A percentile compares a stretch with the other conserved stretches of the same genome.
phyloP scores from a whole-genome alignment of 2,888 invertebrate genomes.

The Melanchra persicariae region DNA sequence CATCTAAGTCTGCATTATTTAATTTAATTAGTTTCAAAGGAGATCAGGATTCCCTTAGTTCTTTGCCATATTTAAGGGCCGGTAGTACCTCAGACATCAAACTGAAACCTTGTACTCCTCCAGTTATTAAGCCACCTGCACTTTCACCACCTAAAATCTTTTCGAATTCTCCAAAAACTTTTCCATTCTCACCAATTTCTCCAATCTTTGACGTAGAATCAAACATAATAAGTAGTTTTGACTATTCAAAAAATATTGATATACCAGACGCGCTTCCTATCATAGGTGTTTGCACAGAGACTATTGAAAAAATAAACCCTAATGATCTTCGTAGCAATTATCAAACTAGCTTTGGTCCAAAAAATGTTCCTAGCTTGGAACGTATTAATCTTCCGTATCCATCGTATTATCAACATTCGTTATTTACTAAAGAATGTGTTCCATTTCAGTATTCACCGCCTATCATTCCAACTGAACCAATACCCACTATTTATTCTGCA shows the following conservation, averaged over 20 bases:
- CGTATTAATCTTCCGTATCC: not conserved
- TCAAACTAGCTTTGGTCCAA: not conserved
- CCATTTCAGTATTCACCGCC: not conserved
- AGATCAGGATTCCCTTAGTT: not conserved
- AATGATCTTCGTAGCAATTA: not conserved
- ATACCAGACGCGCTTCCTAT: not conserved
- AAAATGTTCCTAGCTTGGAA: not conserved
- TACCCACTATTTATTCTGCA: not conserved
- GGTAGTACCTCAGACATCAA: not conserved
- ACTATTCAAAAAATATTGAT: conserved; percentile 1
- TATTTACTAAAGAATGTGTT: not conserved
- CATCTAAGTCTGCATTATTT: not conserved
- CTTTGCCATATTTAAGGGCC: not conserved
- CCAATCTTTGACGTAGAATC: not conserved
- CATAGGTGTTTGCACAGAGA: not conserved
- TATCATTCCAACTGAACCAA: conserved; percentile 15
- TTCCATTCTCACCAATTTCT: not conserved
- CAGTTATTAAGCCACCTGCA: not conserved
- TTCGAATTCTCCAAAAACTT: not conserved
- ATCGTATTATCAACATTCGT: not conserved
- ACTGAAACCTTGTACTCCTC: not conserved
- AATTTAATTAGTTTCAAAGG: too few species aligned
- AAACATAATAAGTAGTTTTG: not conserved
- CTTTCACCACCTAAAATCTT: not conserved
- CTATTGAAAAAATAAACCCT: not conserved